Evolutionary conservation across 2,888 invertebrate species (phyloP), one percentile per base, ranked within the genome.

Genomic region (Tanytarsus gracilentus): DNA sequence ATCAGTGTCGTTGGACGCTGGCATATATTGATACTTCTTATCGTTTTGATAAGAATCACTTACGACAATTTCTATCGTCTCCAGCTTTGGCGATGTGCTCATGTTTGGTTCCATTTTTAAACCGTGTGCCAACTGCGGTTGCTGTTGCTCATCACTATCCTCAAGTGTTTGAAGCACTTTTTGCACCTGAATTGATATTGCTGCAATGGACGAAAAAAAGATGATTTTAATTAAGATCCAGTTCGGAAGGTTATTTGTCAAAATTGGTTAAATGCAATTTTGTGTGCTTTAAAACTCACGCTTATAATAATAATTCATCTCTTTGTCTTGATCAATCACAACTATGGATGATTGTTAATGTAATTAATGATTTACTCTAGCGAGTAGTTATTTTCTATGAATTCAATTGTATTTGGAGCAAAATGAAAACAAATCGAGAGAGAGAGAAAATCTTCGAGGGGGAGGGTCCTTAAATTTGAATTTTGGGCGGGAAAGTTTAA

Each of bases 181-280:
- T 66, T 74, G 74, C 55, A 74, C 74, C 68, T 74, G 74, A 65
- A 74, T 75, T 62, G 75, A 73, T 68, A 74, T 73, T 63, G 75
- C 74, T 68, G 9, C 1, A 44, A 61, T 61, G 52, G 51, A 58
- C 39, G 48, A 56, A 61, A 48, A 23, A 29, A 16, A n/a, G 14
- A n/a, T 33, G 16, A 50, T 50, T 49, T 52, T 21, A 23, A 56
- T 3, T 16, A 26, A 4, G 9, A 40, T 25, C 25, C 16, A 25
- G 9, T 2, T 33, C n/a, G 9, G 33, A 11, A 11, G 9, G n/a
- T n/a, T 33, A 11, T 33, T 33, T 33, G 3, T 33, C n/a, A 33
- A 9, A 33, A 33, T 11, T 11, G 3, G 9, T 16, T 50, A 58
- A 40, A 51, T 29, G 29, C 50, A 33, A 23, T 49, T 4, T 26